These are phyloP conservation scores for Promerops cafer DNA, from an alignment of 2,113 vertebrate genomes.

Conservation along the genomic window DNA sequence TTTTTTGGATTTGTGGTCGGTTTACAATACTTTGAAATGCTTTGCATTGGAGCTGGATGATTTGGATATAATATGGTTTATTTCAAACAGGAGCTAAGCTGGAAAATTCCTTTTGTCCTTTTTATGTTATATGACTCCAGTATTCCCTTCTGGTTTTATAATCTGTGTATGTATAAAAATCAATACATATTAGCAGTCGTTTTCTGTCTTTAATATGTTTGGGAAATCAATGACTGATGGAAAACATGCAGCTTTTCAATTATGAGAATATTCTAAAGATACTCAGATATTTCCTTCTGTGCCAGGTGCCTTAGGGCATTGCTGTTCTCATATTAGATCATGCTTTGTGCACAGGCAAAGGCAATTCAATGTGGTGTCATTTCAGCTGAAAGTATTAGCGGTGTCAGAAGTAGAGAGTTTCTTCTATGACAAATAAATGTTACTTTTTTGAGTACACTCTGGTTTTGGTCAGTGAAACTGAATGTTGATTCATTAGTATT, in stretches of 20 bases:
- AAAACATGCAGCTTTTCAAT: background rate
- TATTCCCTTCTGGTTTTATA: background rate
- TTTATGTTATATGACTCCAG: background rate
- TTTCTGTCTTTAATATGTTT: background rate
- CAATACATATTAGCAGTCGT: background rate
- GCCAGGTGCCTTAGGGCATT: background rate
- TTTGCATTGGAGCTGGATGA: background rate
- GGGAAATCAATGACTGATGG: background rate
- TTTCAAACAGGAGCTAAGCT: background rate
- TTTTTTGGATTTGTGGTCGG: fast-evolving
- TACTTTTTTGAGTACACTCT: background rate
- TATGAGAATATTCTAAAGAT: background rate
- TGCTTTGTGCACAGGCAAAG: background rate
- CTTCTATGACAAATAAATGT: background rate
- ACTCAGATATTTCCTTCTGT: background rate
- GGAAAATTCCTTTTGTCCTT: background rate
- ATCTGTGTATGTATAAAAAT: background rate
- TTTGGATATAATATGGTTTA: background rate
- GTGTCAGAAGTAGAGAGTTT: background rate
- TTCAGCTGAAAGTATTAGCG: background rate
- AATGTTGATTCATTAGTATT: background rate
- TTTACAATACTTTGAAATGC: background rate
- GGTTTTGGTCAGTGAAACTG: background rate
- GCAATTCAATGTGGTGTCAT: background rate
- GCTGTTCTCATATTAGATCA: background rate